These are phyloP conservation scores for Coptodon bakossiorum DNA, from an alignment of 2,113 vertebrate genomes.

Conservation along the genomic window DNA sequence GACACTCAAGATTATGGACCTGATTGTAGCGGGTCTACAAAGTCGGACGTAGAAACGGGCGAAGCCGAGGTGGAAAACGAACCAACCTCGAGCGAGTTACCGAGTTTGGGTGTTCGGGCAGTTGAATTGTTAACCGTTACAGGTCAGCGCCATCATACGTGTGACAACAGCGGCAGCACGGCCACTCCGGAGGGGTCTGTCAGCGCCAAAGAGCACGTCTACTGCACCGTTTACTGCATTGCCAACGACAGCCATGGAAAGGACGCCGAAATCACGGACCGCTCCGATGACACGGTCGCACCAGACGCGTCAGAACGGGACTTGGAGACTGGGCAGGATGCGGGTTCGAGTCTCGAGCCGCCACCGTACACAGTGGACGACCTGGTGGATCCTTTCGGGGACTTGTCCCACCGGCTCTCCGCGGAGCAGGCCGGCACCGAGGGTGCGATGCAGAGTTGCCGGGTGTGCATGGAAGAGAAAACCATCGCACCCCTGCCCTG, in stretches of 20 bases:
- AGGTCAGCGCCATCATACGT: not conserved
- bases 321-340: constrained; percentile 13
- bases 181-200: not conserved
- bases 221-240: constrained; percentile 83
- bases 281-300: not conserved
- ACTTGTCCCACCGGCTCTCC: constrained; percentile 12
- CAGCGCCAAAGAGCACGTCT: constrained; percentile 71
- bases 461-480: constrained; percentile 88
- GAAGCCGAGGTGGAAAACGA: constrained; percentile 24
- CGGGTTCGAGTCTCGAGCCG: constrained; percentile 63
- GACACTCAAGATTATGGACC: not conserved
- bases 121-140: not conserved
- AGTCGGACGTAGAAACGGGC: constrained; percentile 13
- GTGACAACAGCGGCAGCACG: not conserved
- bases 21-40: not conserved
- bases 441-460: constrained; percentile 68
- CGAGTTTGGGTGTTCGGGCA: not conserved
- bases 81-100: not conserved
- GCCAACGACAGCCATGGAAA: constrained; percentile 59
- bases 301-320: constrained; percentile 5
- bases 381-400: constrained; percentile 68
- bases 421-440: not conserved
- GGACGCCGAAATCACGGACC: not conserved
- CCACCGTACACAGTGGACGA: constrained; percentile 74
- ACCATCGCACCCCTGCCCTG: constrained; percentile 84